Evolutionary conservation across 37 sponge, comb jelly and placozoan species (phyloP).

Genomic region (Haliclona indistincta): DNA sequence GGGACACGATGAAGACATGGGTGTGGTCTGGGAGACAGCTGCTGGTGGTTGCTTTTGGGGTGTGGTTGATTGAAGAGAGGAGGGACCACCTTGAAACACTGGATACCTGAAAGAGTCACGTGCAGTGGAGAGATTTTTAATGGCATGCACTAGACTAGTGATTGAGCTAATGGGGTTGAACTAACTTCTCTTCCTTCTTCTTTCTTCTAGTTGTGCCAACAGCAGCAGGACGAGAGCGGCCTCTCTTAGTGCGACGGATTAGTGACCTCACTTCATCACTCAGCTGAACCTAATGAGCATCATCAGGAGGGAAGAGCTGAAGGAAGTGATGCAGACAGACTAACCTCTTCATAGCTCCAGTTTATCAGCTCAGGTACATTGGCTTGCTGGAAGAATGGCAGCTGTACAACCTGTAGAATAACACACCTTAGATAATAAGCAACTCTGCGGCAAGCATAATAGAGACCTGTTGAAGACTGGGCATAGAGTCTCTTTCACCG

Average conservation of each 20-base stretch:
- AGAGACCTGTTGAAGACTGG: slow-evolving; percentile 9
- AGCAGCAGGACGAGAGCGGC: background rate
- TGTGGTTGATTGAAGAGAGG: background rate
- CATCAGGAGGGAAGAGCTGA: background rate
- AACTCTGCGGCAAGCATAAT: background rate
- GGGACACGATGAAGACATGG: background rate
- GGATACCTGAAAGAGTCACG: background rate
- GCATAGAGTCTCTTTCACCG: background rate
- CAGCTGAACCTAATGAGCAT: slow-evolving; percentile 12
- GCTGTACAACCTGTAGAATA: slow-evolving; percentile 11
- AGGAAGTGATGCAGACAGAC: background rate
- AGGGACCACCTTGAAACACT: background rate
- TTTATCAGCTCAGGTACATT: background rate
- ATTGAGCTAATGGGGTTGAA: too few relatives aligned
- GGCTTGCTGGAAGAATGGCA: slow-evolving; percentile 30
- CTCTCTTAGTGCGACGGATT: slow-evolving; percentile 1
- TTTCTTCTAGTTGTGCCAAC: background rate
- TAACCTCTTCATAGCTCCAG: slow-evolving; percentile 27
- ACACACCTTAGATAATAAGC: background rate
- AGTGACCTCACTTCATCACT: slow-evolving; percentile 18
- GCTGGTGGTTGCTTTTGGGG: background rate
- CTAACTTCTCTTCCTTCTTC: too few relatives aligned
- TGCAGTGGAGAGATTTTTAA: too few relatives aligned
- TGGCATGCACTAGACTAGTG: too few relatives aligned
- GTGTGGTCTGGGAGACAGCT: background rate